Evolutionary conservation across 2,797 vertebrate species (phyloP), one percentile per base, ranked within the genome.

Genomic region (Gymnoscopelus braueri): DNA sequence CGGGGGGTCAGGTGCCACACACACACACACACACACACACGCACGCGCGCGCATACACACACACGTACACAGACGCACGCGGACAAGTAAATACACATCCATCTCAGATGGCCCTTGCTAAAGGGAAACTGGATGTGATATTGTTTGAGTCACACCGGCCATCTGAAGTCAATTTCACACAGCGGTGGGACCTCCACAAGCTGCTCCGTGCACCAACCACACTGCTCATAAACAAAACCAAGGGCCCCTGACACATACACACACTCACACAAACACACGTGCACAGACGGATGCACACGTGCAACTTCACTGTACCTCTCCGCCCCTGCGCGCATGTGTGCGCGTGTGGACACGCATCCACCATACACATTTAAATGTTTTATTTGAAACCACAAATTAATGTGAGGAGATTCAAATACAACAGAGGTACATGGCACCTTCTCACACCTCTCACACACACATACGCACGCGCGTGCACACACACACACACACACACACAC

Each of bases 161-260:
- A 89, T 91, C 88, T 91, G 91, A 92, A 86, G 86, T 88, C 84
- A 83, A 81, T 87, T 88, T 91, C 86, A 90, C 85, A 88, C 81
- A 80, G 87, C 51, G 83, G 78, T 78, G 76, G 80, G 82, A 89
- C 81, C 87, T 86, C 84, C n/a, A 29, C 88, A 90, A 87, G 87
- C 86, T 88, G 85, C 82, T 83, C 73, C n/a, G 57, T 53, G 71
- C 86, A 82, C 62, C 82, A 70, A 78, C 73, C 74, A 63, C 78
- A 74, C 56, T 61, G 74, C 79, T 73, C 79, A 82, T 83, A 68
- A 77, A 83, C 80, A 79, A 84, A 83, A 79, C 51, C 62, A 35
- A 63, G 5, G 52, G 74, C 15, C 26, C 48, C 26, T 62, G 65
- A 51, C 65, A 66, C 83, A 63, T 24, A 47, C 23, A 56, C 11